phyloP scores from a whole-genome alignment of 2,888 invertebrate species.

The Aphodius sticticus region DNA sequence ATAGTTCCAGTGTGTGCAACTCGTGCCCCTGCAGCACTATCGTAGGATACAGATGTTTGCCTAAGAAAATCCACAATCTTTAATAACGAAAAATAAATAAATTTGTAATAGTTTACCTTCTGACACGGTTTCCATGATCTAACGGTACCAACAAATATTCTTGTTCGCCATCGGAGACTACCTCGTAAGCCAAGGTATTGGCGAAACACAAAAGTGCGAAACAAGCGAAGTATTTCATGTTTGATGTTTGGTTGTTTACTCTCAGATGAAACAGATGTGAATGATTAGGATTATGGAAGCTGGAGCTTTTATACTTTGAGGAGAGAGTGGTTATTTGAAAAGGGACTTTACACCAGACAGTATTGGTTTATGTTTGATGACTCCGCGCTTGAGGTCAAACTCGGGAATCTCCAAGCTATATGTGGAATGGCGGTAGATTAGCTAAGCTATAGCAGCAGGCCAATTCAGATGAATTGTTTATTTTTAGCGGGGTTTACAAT shows the following conservation, averaged over 20 bases:
- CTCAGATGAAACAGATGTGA: background rate
- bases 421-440: no score
- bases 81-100: background rate
- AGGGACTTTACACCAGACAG: background rate
- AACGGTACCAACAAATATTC: conserved; percentile 29
- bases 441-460: no score
- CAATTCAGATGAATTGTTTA: no score
- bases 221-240: conserved; percentile 20
- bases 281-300: background rate
- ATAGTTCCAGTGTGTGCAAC: conserved; percentile 38
- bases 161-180: conserved; percentile 14
- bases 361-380: background rate
- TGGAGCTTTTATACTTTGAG: background rate
- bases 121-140: conserved; percentile 9
- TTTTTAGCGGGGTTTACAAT: no score
- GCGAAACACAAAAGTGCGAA: conserved; percentile 11
- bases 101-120: conserved; percentile 19
- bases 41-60: conserved; percentile 27
- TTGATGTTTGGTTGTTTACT: conserved; percentile 6
- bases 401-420: background rate
- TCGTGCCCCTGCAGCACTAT: background rate
- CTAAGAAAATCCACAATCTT: conserved; percentile 25
- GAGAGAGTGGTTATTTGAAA: background rate
- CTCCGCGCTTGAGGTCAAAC: background rate
- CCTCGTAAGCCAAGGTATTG: conserved; percentile 9